Conservation (phyloP, 2,797 vertebrate genomes). For the Silurus aristotelis region DNA sequence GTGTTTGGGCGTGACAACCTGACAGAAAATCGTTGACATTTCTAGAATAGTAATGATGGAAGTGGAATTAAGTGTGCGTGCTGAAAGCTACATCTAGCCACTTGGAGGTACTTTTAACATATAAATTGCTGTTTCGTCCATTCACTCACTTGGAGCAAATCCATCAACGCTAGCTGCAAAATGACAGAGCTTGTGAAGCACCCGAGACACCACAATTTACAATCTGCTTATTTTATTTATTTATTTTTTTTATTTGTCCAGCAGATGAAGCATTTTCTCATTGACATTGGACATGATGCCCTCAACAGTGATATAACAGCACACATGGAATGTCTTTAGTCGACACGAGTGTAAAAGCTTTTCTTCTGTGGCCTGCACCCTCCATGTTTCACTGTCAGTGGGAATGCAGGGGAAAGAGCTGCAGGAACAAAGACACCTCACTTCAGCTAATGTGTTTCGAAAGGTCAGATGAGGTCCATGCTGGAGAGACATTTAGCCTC, state of each 20-base stretch:
- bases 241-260: conserved; percentile 31
- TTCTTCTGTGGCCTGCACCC: conserved; percentile 44
- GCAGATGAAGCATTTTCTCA: conserved; percentile 29
- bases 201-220: conserved; percentile 55
- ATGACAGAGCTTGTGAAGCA: conserved; percentile 46
- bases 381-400: conserved; percentile 54
- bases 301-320: conserved; percentile 42
- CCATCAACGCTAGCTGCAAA: conserved; percentile 60
- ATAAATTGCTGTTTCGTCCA: conserved; percentile 64
- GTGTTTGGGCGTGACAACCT: conserved; percentile 60
- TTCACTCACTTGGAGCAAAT: conserved; percentile 63
- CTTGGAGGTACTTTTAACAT: conserved; percentile 65
- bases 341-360: conserved; percentile 44
- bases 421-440: conserved; percentile 44
- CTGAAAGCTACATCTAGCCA: conserved; percentile 63
- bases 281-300: conserved; percentile 26
- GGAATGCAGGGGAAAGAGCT: conserved; percentile 49
- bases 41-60: conserved; percentile 68
- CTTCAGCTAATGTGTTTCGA: conserved; percentile 57
- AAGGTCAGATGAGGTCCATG: conserved; percentile 60
- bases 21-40: conserved; percentile 74
- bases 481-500: conserved; percentile 59
- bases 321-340: conserved; percentile 37
- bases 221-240: conserved; percentile 44
- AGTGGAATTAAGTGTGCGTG: conserved; percentile 65